Evolutionary conservation across 1,140 invertebrate genomes (phyloP), one percentile per base, ranked within the genome.

Genomic region (Leptopilina boulardi): DNA sequence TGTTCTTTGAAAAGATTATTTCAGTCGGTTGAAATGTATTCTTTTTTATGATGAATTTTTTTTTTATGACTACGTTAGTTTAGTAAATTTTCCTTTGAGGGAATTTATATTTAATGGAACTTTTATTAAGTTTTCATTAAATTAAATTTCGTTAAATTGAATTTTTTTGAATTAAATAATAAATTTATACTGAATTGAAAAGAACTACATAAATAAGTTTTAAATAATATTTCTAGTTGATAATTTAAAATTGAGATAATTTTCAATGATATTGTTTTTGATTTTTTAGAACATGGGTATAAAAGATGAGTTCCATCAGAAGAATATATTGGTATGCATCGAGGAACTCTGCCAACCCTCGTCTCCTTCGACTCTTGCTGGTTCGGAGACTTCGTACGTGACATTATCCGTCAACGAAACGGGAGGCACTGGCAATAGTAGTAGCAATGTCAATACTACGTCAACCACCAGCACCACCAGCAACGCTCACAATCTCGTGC

Each of bases 291-390:
- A 93, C 85, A 94, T 96, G 93, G 95, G 95, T 71, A 94, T 96
- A 85, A 94, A 94, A 87, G 95, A 96, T 91, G 94, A 95, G 76
- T 95, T 95, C 85, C 95, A 96, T 88, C 94, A 95, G 84, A 94
- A 93, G 85, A 93, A 94, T 56, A 94, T 96, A 80, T 88, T 96
- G 76, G 92, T 93, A 23, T 94, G 94, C 87, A 93, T 96, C 75
- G 94, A 95, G 87, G 94, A 96, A 88, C 89, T 96, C 13, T 92
- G 93, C 87, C 91, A 92, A 81, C 77, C 85, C n/a, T 79, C 87
- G 73, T 76, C 84, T 34, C 79, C 84, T 26, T 82, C 83, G 71
- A 75, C 83, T 76, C 89, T 82, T 73, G 80, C 80, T 42, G 86
- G 73, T 23, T 66, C 80, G 38, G 85, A 82, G 23, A 30, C 78